Base-by-base conservation (phyloP, 2,888 invertebrate genomes). In the Fragum fragum region DNA sequence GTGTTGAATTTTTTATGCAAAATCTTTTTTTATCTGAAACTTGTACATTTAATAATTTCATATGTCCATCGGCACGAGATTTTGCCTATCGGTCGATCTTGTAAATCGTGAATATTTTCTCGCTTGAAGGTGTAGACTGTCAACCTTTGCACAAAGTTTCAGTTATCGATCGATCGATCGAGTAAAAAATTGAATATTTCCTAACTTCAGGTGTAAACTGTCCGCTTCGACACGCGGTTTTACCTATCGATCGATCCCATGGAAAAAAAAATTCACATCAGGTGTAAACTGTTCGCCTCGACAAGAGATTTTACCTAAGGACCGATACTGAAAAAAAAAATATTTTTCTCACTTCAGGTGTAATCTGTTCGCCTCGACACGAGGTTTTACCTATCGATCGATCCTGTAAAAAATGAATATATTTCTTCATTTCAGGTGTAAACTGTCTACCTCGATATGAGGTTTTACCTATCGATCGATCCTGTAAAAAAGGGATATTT, bases 161-260 rank as follows among this genome's bases (percentile, higher is more conserved):
- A 6, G n/a, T n/a, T n/a, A n/a, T 75, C 81, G 1, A 61, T 76
- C 21, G 78, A 72, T n/a, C 72, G 83, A 14, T 29, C 47, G 39
- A 80, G 85, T 28, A 76, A 98, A 82, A 96, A 98, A n/a, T n/a
- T 83, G 98, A 98, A 94, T 99, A 99, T 94, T 97, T 97, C 0
- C 97, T 97, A 0, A 98, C n/a, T n/a, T n/a, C 73, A 79, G 78
- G 39, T 3, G 69, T 28, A 1, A 28, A 63, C 2, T 85, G 85
- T 39, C 81, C 73, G 21, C 53, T 21, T 16, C 55, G 85, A 11
- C 85, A 79, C 14, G 61, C 73, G 2, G 66, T 66, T 9, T 42
- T 85, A 6, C 77, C 81, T 0, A 61, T 76, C 21, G 78, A 72
- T n/a, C 72, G 83, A 14, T 29, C 47, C 36, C 80, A 83, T 28